Evolutionary conservation across 2,888 invertebrate genomes (phyloP).

Genomic region (Lochmaea crataegi): DNA sequence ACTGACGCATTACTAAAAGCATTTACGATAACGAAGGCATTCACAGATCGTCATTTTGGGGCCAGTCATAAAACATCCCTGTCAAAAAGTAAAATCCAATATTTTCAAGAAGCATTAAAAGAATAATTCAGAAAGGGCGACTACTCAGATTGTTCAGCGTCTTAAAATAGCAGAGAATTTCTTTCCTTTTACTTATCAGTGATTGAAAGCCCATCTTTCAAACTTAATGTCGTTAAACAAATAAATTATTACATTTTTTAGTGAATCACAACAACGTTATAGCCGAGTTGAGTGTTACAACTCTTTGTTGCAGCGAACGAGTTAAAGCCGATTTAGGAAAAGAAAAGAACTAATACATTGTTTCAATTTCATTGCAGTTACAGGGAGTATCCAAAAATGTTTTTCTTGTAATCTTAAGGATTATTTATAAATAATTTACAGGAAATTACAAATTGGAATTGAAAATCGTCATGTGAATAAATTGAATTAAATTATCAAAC

Average conservation of each 20-base stretch:
- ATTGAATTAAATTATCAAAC: too few relatives aligned
- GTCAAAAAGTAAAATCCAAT: slow-evolving; percentile 33
- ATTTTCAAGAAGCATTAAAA: slow-evolving; percentile 32
- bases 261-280: slow-evolving; percentile 22
- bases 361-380: slow-evolving; percentile 23
- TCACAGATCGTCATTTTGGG: slow-evolving; percentile 25
- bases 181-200: slow-evolving; percentile 30
- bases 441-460: too few relatives aligned
- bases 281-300: slow-evolving; percentile 11
- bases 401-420: background rate
- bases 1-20: slow-evolving; percentile 6
- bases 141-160: background rate
- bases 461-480: too few relatives aligned
- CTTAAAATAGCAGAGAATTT: slow-evolving; percentile 27
- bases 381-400: background rate
- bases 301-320: background rate
- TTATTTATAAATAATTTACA: too few relatives aligned
- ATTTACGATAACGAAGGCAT: slow-evolving; percentile 21
- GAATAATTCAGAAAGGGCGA: slow-evolving; percentile 28
- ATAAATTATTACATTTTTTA: slow-evolving; percentile 35
- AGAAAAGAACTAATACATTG: slow-evolving; percentile 17
- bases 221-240: slow-evolving; percentile 28
- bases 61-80: slow-evolving; percentile 29
- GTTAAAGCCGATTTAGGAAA: slow-evolving; percentile 17
- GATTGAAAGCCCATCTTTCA: slow-evolving; percentile 37